Evolutionary conservation across 2,797 vertebrate genomes (phyloP), one percentile per base, ranked within the genome.

Genomic region (Vireo griseus): DNA sequence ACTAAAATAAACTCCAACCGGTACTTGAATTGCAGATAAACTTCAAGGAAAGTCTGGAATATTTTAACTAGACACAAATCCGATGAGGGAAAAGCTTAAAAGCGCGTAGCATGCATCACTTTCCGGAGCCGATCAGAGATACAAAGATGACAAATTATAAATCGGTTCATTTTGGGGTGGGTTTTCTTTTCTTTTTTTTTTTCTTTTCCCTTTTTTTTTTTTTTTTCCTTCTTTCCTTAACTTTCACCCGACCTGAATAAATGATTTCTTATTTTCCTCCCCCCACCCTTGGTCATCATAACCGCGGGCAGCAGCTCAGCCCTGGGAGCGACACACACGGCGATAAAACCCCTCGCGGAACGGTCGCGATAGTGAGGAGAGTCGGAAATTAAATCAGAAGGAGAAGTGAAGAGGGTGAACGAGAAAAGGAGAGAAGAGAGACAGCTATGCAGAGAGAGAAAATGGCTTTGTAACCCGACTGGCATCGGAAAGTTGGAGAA

Each of bases 1-100:
- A 82, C 71, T 69, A 25, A 82, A 75, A 82, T 55, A 63, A 76
- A 62, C 42, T 68, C 48, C 78, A 50, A 39, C 13, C 8, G 16
- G 19, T 42, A 50, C 63, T 57, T 92, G 79, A 90, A 88, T 84
- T 95, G 94, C 95, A 95, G 96, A 97, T 97, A 97, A 97, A 97
- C 96, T 97, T 95, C 88, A 75, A 93, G 93, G 84, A 96, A 98
- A 98, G 95, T 97, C 96, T 69, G 93, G 96, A 97, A 95, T 97
- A 97, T 98, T 97, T 97, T 96, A 94, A 96, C 96, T 74, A 91
- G 97, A 91, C 71, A 86, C 47, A 96, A 97, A 93, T 95, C 95
- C 95, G 92, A 86, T 81, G 94, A 93, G 88, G 86, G 95, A 96
- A 95, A 97, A 97, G 90, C 85, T 88, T 84, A 89, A 45, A 96